Evolutionary conservation across 2,797 vertebrate genomes (phyloP).

Genomic region (Enteromius argenteus): DNA sequence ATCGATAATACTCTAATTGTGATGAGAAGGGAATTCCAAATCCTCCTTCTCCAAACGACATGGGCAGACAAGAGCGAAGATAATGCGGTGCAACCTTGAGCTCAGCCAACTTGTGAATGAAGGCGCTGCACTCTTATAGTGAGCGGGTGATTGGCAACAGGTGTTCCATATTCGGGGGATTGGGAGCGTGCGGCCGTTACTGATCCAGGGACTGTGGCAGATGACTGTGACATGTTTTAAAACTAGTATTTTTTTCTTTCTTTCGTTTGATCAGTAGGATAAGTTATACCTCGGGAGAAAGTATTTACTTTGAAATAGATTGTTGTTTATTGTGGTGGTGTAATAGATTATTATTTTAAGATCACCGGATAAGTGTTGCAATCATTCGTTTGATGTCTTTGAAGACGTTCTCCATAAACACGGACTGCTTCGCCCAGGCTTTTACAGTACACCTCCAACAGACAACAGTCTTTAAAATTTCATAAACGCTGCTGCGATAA

Average conservation of each 20-base stretch:
- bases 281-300: background rate
- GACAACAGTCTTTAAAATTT: slow-evolving; percentile 77
- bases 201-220: no score
- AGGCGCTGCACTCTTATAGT: no score
- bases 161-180: no score
- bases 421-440: slow-evolving; percentile 30
- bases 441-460: slow-evolving; percentile 58
- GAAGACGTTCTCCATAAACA: slow-evolving; percentile 40
- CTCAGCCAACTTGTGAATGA: no score
- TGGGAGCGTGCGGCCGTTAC: no score
- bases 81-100: no score
- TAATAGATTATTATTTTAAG: slow-evolving; percentile 13
- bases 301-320: background rate
- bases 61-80: no score
- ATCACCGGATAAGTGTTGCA: slow-evolving; percentile 27
- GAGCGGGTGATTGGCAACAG: no score
- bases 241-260: background rate
- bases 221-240: background rate
- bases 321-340: background rate
- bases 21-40: no score
- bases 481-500: slow-evolving; percentile 74
- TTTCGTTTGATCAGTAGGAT: background rate
- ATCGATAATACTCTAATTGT: no score
- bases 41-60: no score
- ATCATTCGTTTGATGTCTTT: slow-evolving; percentile 18